Evolutionary conservation across 2,888 invertebrate species (phyloP), one percentile per base, ranked within the genome.

Genomic region (Plagiodera versicolora): DNA sequence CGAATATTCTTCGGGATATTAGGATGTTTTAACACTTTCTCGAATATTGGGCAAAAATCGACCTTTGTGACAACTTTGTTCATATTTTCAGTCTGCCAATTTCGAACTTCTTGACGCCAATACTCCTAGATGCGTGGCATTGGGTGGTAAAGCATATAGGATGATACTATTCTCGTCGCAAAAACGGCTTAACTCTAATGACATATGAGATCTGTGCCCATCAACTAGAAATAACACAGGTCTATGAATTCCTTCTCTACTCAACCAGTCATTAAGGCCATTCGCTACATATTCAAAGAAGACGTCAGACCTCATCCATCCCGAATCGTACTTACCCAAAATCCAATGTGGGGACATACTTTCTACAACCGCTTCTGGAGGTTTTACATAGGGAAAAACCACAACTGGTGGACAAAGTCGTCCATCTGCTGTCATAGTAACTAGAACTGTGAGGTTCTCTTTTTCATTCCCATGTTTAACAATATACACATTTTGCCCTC

Each of bases 141-240:
- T 72, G 9, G 70, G 69, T n/a, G 68, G 68, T 48, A 75, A 61
- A 10, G 67, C 64, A 54, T 67, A 70, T 17, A 75, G 51, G 48
- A 73, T 70, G 14, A 74, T 74, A 18, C 59, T 55, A 47, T 72
- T 66, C 11, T 69, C 64, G 16, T 63, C 54, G 60, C 73, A 75
- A 46, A 70, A 71, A 16, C 70, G 45, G 56, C 67, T 67, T 1
- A 72, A 45, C 45, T 67, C 61, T 17, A 70, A 14, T 17, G 66
- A 69, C 46, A 71, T 52, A 52, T 75, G 75, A 1, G 72, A 73
- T 45, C 64, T 66, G 53, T 72, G 73, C 8, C 72, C 73, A 63
- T 75, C 73, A 8, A 74, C 60, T 11, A 73, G 67, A 46, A 72
- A 56, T 18, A 73, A 56, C 8, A 73, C 66, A 6, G 73, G 70